Base-by-base conservation (phyloP, 1,140 invertebrate species). In the Drosophila azteca region DNA sequence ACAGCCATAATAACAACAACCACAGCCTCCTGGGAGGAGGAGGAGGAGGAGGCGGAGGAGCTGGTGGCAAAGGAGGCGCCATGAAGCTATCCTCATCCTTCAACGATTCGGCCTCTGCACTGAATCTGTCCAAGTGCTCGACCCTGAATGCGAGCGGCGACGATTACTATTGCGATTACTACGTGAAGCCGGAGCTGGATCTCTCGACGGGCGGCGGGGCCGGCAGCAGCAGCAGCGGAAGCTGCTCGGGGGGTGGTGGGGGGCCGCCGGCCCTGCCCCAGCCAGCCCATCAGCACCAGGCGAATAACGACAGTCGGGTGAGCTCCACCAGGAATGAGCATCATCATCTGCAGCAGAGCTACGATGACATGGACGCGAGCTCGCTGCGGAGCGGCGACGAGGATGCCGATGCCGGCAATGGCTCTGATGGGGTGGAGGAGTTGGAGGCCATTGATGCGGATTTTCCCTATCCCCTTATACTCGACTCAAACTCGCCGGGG, bases 381-480 rank as follows among this genome's bases (percentile, higher is more conserved):
- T 90, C 88, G 13, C 8, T 90, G 54, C 82, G 80, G 31, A 90
- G 88, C 46, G 81, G 64, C 6, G 80, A 85, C 8, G 80, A 84
- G 20, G 88, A 90, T 35, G 68, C 15, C 15, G 88, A 90, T 35
- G 68, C 15, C 15, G 74, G 45, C 53, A 74, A 88, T 45, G 85
- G 62, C 4, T 90, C 90, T 9, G 87, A 91, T 49, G 90, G 84
- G 39, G 83, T 91, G 3, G 90, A 91, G 58, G 90, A 91, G 45
- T 57, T 91, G 45, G 90, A 91, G 46, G 90, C 87, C 13, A 91
- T 91, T n/a, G 90, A 91, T 63, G 90, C 90, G 0, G 90, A 91
- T 39, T 91, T 91, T 17, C 90, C 90, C 1, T 91, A 91, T 83
- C 90, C 90, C 8, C 65, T 91, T 6, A 91, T 91, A 26, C 68